Conservation (phyloP, 2,888 invertebrate genomes). For the Erebia ligea region DNA sequence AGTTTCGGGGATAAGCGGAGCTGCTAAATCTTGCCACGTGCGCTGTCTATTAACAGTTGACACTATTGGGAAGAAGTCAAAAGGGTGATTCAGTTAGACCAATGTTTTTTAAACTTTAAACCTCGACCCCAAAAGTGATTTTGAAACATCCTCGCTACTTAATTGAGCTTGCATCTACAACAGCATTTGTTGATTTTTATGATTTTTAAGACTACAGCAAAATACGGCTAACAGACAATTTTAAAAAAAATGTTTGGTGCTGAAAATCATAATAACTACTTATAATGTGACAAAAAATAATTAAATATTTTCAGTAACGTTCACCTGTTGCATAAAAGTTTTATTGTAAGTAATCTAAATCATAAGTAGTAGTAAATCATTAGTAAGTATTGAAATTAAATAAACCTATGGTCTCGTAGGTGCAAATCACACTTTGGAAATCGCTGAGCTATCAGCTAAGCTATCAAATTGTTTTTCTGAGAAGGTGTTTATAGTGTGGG, state of each 20-base stretch:
- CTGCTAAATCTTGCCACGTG: conserved; percentile 76
- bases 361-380: too few species aligned
- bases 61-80: conserved; percentile 73
- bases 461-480: conserved; percentile 32
- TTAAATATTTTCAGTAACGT: too few species aligned
- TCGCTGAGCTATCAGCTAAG: conserved; percentile 17
- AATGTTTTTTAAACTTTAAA: background rate
- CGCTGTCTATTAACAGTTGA: conserved; percentile 77
- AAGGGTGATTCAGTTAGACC: conserved; percentile 49
- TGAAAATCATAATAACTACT: background rate
- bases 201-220: background rate
- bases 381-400: too few species aligned
- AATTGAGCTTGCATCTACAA: background rate
- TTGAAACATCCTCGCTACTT: background rate
- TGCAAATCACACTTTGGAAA: background rate
- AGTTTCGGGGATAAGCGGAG: conserved; percentile 47
- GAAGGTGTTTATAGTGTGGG: conserved; percentile 22
- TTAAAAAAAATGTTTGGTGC: background rate
- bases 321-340: too few species aligned
- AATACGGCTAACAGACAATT: too few species aligned
- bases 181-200: too few species aligned
- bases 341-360: too few species aligned
- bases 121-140: background rate
- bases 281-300: too few species aligned
- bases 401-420: background rate